Evolutionary conservation across 1,140 invertebrate species (phyloP).

Genomic region (Halesus radiatus): DNA sequence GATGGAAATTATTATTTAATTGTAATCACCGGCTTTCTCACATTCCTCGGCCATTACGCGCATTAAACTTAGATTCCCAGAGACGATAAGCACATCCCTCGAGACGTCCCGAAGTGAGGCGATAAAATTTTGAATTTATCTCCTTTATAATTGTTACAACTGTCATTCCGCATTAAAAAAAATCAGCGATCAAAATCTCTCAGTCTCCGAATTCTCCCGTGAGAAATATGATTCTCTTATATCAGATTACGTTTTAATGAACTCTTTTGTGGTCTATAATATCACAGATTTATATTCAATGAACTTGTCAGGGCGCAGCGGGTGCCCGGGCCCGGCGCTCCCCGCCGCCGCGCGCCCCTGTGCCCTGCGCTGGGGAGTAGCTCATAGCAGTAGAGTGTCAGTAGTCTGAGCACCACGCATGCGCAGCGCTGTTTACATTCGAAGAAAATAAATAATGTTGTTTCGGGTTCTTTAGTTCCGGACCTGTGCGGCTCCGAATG

Average conservation of each 20-base stretch:
- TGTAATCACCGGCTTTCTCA: background rate
- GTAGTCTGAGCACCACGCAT: background rate
- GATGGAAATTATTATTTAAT: background rate
- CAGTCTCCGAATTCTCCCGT: slow-evolving; percentile 21
- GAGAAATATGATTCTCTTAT: slow-evolving; percentile 28
- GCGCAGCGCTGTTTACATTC: slow-evolving; percentile 3
- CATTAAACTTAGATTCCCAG: background rate
- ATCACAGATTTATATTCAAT: slow-evolving; percentile 38
- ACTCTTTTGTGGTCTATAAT: slow-evolving; percentile 34
- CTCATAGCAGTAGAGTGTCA: background rate
- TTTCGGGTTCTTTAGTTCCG: background rate
- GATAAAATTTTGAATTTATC: background rate
- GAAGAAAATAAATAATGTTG: background rate
- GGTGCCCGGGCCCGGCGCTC: background rate
- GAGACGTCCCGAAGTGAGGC: slow-evolving; percentile 9
- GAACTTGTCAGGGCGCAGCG: slow-evolving; percentile 14
- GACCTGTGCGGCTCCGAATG: slow-evolving; percentile 2
- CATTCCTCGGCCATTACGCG: background rate
- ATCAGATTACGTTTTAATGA: slow-evolving; percentile 38
- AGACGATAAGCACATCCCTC: background rate
- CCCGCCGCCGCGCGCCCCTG: background rate
- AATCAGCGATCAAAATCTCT: slow-evolving; percentile 29
- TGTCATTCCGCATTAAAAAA: slow-evolving; percentile 30
- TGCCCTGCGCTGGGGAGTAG: too few species aligned
- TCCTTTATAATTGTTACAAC: slow-evolving; percentile 12